Conservation (phyloP, 1,140 invertebrate species). For the Pseudomyrmex sp. region DNA sequence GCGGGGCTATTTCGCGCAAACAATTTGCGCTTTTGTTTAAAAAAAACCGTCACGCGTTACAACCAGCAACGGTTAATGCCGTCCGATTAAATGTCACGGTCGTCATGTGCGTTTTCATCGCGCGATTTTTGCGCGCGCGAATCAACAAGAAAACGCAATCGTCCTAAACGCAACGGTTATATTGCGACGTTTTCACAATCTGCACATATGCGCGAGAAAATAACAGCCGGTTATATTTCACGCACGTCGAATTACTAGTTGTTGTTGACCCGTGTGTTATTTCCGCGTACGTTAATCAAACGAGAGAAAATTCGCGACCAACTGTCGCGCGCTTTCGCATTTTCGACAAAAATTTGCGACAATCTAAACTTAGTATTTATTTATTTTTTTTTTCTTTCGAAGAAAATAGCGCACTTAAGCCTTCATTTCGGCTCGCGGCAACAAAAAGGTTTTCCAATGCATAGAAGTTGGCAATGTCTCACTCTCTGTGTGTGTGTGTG, state of each 20-base stretch:
- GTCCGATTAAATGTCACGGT: neutral
- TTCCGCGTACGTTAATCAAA: neutral
- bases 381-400: neutral
- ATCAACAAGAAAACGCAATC: neutral
- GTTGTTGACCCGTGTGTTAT: neutral
- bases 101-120: neutral
- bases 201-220: neutral
- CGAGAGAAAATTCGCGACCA: no score
- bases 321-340: neutral
- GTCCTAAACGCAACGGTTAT: no score
- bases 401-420: constrained; percentile 9
- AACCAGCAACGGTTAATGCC: constrained; percentile 27
- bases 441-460: constrained; percentile 6
- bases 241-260: neutral
- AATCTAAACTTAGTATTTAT: neutral
- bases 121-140: neutral
- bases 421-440: neutral
- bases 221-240: neutral
- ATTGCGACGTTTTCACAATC: no score
- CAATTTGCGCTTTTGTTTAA: constrained; percentile 36
- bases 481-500: constrained; percentile 12
- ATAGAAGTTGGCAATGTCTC: constrained; percentile 50
- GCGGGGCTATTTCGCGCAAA: constrained; percentile 39
- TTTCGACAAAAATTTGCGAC: neutral
- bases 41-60: constrained; percentile 9